Base-by-base conservation (phyloP, 2,888 invertebrate genomes). In the Erannis defoliaria region DNA sequence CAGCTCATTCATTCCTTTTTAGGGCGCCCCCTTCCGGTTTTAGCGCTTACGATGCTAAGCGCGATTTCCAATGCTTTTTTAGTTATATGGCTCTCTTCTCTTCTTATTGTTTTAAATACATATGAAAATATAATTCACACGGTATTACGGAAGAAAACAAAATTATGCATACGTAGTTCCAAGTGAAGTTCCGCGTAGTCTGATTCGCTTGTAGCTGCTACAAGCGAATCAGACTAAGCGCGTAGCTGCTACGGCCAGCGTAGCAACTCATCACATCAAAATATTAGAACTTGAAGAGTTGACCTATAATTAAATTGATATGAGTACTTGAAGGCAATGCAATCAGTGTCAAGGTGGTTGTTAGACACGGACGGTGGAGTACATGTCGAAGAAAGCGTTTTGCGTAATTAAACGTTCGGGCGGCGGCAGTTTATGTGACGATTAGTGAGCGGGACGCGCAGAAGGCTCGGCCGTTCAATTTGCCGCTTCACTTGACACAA, bases 401-500 rank as follows among this genome's bases (percentile, higher is more conserved):
- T 81, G 80, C 86, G 85, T 91, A 91, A 90, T 89, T 89, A 90
- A 89, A 88, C 83, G 86, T 85, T 85, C 83, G 82, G 84, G 86
- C 78, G 76, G 81, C 76, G 82, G 83, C 86, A 90, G 91, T 93
- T 91, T 90, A 90, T 90, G 91, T 86, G 89, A 84, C 90, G 90
- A 92, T 92, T 93, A 92, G 90, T 88, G 90, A 85, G 86, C 87
- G 76, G 78, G 83, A 85, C 84, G 88, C 86, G 86, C 89, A 88
- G 87, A 90, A 89, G 88, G 89, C 88, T 89, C 89, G 92, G 88
- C 90, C 92, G 91, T 93, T 93, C 92, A 93, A 93, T 93, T 93
- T 93, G 88, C 91, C 91, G 92, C 86, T 93, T 93, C 92, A 92
- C 92, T 93, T 93, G 92, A 93, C 92, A 93, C 92, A 93, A 93